Evolutionary conservation across 2,888 invertebrate genomes (phyloP).

Genomic region (Eupithecia subumbrata): DNA sequence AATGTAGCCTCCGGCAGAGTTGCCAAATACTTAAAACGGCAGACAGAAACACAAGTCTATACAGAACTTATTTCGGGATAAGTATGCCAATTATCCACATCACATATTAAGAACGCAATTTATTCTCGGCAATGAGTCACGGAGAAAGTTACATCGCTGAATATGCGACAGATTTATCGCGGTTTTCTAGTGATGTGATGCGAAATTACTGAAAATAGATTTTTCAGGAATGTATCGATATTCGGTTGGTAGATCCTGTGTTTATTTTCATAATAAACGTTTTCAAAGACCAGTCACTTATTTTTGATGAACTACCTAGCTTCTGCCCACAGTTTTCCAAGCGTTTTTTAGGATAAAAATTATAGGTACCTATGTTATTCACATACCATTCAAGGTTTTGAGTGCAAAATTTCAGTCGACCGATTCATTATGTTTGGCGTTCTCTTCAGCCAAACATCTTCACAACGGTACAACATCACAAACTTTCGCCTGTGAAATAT

Average conservation of each 20-base stretch:
- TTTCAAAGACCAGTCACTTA: neutral
- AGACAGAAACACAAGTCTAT: slow-evolving; percentile 51
- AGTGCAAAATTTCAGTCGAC: no score
- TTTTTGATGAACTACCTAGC: neutral
- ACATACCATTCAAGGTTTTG: no score
- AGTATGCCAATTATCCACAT: slow-evolving; percentile 81
- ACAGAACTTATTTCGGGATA: slow-evolving; percentile 71
- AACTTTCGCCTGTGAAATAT: no score
- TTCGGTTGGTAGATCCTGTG: neutral
- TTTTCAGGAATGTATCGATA: slow-evolving; percentile 4
- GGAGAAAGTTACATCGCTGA: slow-evolving; percentile 83
- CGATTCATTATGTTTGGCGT: no score
- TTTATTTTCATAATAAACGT: neutral
- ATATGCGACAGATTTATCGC: slow-evolving; percentile 84
- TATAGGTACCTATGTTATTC: no score
- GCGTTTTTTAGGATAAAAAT: no score
- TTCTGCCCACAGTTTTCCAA: no score
- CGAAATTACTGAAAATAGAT: slow-evolving; percentile 10
- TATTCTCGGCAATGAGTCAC: slow-evolving; percentile 81
- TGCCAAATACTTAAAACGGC: slow-evolving; percentile 32
- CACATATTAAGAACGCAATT: slow-evolving; percentile 79
- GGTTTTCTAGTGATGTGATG: slow-evolving; percentile 64
- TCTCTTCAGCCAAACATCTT: no score
- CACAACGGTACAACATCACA: no score
- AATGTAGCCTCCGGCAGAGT: slow-evolving; percentile 15